Conservation (phyloP, 2,797 vertebrate genomes). For the Rhynchotus rufescens region DNA sequence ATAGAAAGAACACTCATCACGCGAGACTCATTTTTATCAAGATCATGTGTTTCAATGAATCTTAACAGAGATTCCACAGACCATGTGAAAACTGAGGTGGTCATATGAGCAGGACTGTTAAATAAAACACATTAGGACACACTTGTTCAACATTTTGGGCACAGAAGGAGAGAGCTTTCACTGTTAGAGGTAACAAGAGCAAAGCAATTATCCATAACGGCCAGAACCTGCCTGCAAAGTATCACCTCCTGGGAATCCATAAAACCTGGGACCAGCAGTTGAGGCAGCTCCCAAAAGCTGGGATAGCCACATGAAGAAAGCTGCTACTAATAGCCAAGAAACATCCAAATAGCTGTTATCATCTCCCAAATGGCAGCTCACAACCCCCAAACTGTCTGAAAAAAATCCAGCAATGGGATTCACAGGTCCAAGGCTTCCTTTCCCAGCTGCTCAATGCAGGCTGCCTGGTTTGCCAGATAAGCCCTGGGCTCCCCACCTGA, state of each 20-base stretch:
- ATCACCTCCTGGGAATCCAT: neutral
- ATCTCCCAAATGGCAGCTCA: neutral
- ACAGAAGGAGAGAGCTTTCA: neutral
- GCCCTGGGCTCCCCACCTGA: neutral
- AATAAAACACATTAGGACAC: neutral
- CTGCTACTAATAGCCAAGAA: neutral
- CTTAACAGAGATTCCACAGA: neutral
- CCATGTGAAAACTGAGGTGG: neutral
- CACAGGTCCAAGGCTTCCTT: neutral
- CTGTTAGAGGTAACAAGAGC: neutral
- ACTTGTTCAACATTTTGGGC: neutral
- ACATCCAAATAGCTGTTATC: neutral
- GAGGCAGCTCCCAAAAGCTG: neutral
- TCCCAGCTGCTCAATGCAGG: neutral
- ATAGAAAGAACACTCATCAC: neutral
- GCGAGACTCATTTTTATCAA: neutral
- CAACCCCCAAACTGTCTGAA: neutral
- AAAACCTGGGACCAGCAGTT: neutral
- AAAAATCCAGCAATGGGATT: neutral
- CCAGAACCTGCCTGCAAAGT: neutral
- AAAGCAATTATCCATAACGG: neutral
- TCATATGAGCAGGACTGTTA: neutral
- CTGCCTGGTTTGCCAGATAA: neutral
- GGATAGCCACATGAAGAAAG: neutral
- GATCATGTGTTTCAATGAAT: neutral